Evolutionary conservation across 2,888 invertebrate genomes (phyloP).

Genomic region (Drosophila buzzatii): DNA sequence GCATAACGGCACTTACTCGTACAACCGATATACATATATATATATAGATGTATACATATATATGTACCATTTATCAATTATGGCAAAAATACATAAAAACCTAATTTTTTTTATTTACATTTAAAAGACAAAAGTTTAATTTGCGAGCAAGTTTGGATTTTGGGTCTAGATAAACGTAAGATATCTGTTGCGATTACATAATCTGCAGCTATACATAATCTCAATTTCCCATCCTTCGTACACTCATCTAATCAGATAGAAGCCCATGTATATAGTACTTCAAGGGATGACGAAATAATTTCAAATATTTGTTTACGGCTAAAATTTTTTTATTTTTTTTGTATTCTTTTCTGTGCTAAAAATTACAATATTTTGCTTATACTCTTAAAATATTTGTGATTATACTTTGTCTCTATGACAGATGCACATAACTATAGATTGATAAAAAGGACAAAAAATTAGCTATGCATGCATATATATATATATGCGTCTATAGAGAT

Average conservation of each 20-base stretch:
- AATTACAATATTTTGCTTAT: not conserved
- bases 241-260: not conserved
- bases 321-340: conserved; percentile 12
- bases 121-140: conserved; percentile 5
- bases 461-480: conserved; percentile 2
- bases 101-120: conserved; percentile 39
- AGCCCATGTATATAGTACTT: not conserved
- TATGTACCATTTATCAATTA: conserved; percentile 28
- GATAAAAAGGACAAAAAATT: conserved; percentile 9
- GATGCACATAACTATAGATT: not conserved
- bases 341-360: conserved; percentile 3
- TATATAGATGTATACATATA: conserved; percentile 3
- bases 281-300: not conserved
- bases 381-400: not conserved
- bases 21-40: conserved; percentile 29
- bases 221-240: not conserved
- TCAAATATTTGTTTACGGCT: conserved; percentile 12
- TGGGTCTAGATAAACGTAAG: not conserved
- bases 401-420: not conserved
- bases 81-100: conserved; percentile 39
- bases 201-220: too few relatives aligned
- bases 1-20: conserved; percentile 52
- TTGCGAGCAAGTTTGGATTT: too few relatives aligned
- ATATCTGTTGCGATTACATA: too few relatives aligned
- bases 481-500: conserved; percentile 1